A percentile compares a stretch with the other conserved stretches of the same genome.
phyloP scores from a whole-genome alignment of 2,797 vertebrate genomes.

The Anomalospiza imberbis region DNA sequence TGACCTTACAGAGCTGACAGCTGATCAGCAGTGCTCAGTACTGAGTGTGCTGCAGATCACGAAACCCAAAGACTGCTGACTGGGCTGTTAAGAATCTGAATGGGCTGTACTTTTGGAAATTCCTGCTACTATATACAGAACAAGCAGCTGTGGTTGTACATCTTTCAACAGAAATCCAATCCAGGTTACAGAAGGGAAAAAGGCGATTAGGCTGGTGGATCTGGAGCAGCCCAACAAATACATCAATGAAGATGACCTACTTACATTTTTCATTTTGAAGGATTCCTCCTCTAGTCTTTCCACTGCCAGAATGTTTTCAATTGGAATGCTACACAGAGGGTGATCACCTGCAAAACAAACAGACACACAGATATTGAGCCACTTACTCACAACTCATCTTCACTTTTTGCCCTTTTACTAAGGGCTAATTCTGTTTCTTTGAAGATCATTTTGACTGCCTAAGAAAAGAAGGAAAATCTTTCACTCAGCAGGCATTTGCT shows the following conservation, averaged over 20 bases:
- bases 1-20: background rate
- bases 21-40: conserved; percentile 1
- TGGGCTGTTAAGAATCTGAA: conserved; percentile 59
- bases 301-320: conserved; percentile 97
- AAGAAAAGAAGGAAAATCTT: background rate
- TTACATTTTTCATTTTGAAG: conserved; percentile 99
- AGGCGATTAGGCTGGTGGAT: conserved; percentile 8
- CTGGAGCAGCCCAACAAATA: background rate
- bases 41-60: conserved; percentile 16
- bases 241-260: conserved; percentile 49
- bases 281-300: conserved; percentile 97
- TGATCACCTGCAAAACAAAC: conserved; percentile 82
- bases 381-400: background rate
- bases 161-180: conserved; percentile 51
- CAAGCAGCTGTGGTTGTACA: conserved; percentile 48
- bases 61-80: conserved; percentile 41
- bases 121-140: conserved; percentile 59
- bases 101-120: conserved; percentile 56
- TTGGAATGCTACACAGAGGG: conserved; percentile 94
- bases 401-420: background rate
- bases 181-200: conserved; percentile 48
- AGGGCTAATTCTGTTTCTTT: background rate
- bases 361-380: background rate
- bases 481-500: background rate
- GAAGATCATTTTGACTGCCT: background rate